Conservation (phyloP, 2,797 vertebrate species). For the Aulostomus chinensis region DNA sequence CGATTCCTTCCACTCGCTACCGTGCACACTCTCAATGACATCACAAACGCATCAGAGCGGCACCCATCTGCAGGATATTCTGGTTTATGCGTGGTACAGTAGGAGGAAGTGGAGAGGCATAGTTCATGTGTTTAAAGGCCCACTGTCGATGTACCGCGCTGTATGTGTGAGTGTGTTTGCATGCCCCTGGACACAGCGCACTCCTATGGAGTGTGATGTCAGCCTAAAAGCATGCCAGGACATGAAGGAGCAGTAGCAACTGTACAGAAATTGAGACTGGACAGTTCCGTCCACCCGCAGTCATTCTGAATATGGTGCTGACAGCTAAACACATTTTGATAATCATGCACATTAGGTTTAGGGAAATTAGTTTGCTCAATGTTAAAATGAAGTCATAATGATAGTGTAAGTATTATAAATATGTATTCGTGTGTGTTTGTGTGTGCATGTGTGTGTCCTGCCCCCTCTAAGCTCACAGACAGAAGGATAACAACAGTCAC, state of each 20-base stretch:
- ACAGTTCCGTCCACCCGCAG: constrained; percentile 15
- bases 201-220: constrained; percentile 79
- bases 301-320: no score
- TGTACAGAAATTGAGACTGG: constrained; percentile 78
- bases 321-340: no score
- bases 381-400: constrained; percentile 11
- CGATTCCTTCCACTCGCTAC: no score
- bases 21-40: no score
- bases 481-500: constrained; percentile 78
- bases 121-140: no score
- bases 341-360: no score
- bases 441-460: constrained; percentile 26
- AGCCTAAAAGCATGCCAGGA: constrained; percentile 78
- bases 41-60: no score
- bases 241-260: constrained; percentile 81
- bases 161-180: constrained; percentile 10
- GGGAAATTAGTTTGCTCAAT: background rate
- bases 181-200: constrained; percentile 29
- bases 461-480: constrained; percentile 68
- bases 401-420: background rate
- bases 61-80: no score
- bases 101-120: no score
- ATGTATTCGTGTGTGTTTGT: background rate
- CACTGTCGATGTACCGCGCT: background rate
- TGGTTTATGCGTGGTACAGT: no score